Evolutionary conservation across 2,888 invertebrate genomes (phyloP).

Genomic region (Timema podura): DNA sequence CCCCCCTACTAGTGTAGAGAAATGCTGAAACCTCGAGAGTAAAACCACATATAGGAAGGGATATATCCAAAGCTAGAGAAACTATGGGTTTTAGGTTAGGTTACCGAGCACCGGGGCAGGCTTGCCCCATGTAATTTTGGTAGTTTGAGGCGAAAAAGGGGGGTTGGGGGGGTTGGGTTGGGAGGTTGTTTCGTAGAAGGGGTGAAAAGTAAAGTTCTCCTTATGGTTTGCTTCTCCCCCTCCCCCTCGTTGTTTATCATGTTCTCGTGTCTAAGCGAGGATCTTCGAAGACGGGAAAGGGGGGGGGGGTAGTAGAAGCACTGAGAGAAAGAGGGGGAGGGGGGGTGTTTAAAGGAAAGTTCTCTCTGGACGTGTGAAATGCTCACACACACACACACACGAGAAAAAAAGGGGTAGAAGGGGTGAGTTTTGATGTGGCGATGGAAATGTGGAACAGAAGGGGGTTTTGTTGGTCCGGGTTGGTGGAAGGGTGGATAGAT

Average conservation of each 20-base stretch:
- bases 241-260: no score
- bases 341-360: conserved; percentile 11
- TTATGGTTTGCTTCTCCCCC: no score
- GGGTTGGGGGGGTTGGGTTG: not conserved
- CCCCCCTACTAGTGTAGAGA: not conserved
- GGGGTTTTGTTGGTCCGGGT: no score
- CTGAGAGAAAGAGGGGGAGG: not conserved
- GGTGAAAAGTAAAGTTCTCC: conserved; percentile 8
- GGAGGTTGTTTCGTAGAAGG: conserved; percentile 18
- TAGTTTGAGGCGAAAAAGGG: conserved; percentile 15
- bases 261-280: no score
- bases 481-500: no score
- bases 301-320: not conserved
- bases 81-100: not conserved
- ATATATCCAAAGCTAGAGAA: not conserved
- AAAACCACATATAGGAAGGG: not conserved
- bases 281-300: not conserved
- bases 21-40: not conserved
- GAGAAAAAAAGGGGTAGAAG: no score
- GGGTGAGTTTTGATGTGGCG: no score
- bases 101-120: no score
- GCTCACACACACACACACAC: no score
- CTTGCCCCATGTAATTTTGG: not conserved
- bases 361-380: not conserved
- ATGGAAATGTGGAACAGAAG: no score